phyloP scores from a whole-genome alignment of 2,113 vertebrate species.

The Nansenia antarctica region DNA sequence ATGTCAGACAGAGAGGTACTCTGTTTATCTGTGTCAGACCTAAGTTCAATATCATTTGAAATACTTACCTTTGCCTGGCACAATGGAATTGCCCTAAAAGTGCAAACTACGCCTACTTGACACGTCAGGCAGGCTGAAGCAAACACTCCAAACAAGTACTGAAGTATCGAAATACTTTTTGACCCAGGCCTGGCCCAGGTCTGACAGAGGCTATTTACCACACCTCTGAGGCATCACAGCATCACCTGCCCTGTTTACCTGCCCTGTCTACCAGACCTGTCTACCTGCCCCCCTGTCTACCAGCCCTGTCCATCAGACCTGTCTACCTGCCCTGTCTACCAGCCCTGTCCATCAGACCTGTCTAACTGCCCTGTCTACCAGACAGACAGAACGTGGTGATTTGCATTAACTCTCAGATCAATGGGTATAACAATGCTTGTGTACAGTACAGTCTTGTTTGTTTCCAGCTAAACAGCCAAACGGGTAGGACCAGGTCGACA shows the following conservation, averaged over 20 bases:
- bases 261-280: not conserved
- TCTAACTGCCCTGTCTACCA: not conserved
- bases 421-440: not conserved
- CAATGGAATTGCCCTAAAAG: no score
- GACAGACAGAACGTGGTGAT: not conserved
- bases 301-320: no score
- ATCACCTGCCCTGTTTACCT: no score
- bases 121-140: no score
- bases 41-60: no score
- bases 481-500: constrained; percentile 69
- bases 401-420: not conserved
- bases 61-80: no score
- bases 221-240: not conserved
- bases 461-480: constrained; percentile 68
- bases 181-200: no score
- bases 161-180: no score
- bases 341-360: not conserved
- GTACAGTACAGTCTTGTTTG: constrained; percentile 2
- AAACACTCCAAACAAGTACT: no score
- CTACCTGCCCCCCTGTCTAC: no score
- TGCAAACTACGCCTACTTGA: no score
- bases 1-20: not conserved
- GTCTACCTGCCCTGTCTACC: not conserved
- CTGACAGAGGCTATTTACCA: not conserved
- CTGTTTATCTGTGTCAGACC: no score